phyloP scores from a whole-genome alignment of 2,797 vertebrate species.

The Macropodus opercularis region DNA sequence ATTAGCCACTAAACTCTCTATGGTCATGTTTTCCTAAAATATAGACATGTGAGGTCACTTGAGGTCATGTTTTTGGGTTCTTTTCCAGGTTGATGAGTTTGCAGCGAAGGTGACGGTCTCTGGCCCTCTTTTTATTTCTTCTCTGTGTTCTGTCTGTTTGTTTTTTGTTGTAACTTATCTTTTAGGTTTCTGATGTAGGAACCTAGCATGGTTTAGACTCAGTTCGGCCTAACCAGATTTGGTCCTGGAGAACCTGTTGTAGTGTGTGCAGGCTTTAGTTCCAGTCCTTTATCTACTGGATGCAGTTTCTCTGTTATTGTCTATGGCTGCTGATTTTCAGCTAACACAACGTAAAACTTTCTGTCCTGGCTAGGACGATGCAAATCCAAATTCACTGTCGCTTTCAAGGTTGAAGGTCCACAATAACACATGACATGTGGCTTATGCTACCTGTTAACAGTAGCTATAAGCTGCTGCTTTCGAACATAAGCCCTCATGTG shows the following conservation, averaged over 20 bases:
- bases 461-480: neutral
- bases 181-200: constrained; percentile 81
- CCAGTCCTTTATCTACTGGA: too few species aligned
- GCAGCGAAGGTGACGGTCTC: constrained; percentile 87
- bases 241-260: constrained; percentile 50
- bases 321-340: neutral
- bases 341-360: neutral
- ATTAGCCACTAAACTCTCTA: constrained; percentile 17
- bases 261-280: constrained; percentile 61
- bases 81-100: constrained; percentile 90
- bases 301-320: too few species aligned
- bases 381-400: neutral
- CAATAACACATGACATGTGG: too few species aligned
- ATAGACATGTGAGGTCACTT: constrained; percentile 61
- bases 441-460: neutral
- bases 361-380: neutral
- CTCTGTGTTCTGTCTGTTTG: constrained; percentile 69
- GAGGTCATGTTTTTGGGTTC: constrained; percentile 80
- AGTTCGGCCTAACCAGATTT: constrained; percentile 58
- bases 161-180: constrained; percentile 76
- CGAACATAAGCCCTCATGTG: neutral
- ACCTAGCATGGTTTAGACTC: constrained; percentile 80
- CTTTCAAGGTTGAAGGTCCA: neutral
- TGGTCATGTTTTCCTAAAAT: constrained; percentile 42
- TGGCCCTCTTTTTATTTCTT: constrained; percentile 80